A percentile compares a stretch with the other conserved stretches of the same genome.
Conservation (phyloP, 1,140 invertebrate genomes). For the Sitobion miscanthi region DNA sequence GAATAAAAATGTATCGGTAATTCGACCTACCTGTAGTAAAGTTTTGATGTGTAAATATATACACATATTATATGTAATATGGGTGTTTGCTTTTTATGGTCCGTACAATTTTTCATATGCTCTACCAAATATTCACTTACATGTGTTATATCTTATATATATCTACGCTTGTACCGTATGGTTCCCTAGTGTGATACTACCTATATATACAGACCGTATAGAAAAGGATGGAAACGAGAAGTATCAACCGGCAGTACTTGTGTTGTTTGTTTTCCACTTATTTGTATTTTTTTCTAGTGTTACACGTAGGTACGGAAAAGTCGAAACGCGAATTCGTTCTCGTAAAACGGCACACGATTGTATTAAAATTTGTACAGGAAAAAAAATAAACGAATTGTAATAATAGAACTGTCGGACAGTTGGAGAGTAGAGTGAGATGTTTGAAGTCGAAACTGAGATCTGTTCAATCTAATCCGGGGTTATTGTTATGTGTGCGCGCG, state of each 20-base stretch:
- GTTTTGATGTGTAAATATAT: background rate
- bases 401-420: background rate
- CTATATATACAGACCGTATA: background rate
- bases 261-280: conserved; percentile 24
- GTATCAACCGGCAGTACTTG: conserved; percentile 4
- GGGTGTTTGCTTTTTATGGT: background rate
- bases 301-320: background rate
- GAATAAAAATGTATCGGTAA: conserved; percentile 34
- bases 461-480: background rate
- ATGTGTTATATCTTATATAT: background rate
- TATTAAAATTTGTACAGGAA: conserved; percentile 5
- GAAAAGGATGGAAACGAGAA: background rate
- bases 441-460: background rate
- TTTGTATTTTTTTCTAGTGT: background rate
- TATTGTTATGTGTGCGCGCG: background rate
- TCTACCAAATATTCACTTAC: conserved; percentile 36
- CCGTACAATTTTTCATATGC: conserved; percentile 16
- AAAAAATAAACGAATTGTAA: conserved; percentile 18
- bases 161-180: background rate
- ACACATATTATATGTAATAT: background rate
- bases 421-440: background rate
- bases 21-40: conserved; percentile 36
- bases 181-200: conserved; percentile 26
- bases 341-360: background rate
- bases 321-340: background rate